phyloP scores from a whole-genome alignment of 2,113 vertebrate species.

The Aspidoscelis tigris region DNA sequence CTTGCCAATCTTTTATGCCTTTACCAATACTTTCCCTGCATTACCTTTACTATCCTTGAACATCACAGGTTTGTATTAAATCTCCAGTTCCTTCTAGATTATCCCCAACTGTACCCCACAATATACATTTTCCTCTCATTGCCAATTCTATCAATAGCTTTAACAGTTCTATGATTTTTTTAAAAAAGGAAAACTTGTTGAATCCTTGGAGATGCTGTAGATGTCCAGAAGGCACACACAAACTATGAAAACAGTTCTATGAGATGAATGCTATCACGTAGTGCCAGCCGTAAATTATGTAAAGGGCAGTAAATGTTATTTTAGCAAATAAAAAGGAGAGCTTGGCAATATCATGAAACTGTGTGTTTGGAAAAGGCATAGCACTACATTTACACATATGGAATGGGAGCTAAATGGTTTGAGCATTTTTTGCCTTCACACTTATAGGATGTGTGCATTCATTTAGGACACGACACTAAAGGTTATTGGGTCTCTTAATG shows the following conservation, averaged over 20 bases:
- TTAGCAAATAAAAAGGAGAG: neutral
- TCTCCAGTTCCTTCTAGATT: neutral
- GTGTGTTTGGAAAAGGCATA: slow-evolving; percentile 7
- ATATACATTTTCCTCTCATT: neutral
- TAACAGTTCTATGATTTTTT: neutral
- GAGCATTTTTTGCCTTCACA: slow-evolving; percentile 6
- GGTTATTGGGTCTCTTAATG: slow-evolving; percentile 55
- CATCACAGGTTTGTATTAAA: neutral
- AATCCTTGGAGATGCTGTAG: slow-evolving; percentile 8
- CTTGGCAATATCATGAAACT: neutral
- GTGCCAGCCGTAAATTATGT: neutral
- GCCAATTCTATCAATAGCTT: neutral
- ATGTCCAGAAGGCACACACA: neutral
- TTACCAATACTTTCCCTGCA: neutral
- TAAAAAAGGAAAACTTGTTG: neutral
- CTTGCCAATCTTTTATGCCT: neutral
- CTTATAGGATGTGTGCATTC: neutral
- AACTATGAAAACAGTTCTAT: neutral
- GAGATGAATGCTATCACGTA: neutral
- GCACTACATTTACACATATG: slow-evolving; percentile 36
- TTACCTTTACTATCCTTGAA: neutral
- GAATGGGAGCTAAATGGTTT: slow-evolving; percentile 66
- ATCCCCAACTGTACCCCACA: neutral
- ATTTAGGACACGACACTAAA: slow-evolving; percentile 44
- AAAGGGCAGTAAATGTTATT: neutral